These are phyloP conservation scores for Euglossa dilemma DNA, from an alignment of 1,140 invertebrate species.

Conservation along the genomic window DNA sequence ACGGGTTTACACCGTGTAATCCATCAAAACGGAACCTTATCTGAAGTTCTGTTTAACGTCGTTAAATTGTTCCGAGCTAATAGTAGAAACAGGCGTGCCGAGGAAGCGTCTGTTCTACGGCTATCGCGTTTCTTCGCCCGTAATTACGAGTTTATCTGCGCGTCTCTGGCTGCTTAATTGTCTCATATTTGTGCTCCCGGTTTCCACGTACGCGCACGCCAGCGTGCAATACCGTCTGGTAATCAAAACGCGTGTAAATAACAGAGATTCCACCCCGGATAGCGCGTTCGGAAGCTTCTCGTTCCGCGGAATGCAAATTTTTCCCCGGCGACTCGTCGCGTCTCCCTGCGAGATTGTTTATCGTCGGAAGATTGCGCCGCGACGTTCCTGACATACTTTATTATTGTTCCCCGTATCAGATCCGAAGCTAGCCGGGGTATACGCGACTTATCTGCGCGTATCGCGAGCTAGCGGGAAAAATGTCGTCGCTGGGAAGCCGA, in stretches of 20 bases:
- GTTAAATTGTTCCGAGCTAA: conserved; percentile 1
- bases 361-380: neutral
- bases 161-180: conserved; percentile 17
- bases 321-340: neutral
- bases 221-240: neutral
- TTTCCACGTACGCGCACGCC: neutral
- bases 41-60: conserved; percentile 20
- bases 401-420: conserved; percentile 24
- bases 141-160: conserved; percentile 12
- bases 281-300: neutral
- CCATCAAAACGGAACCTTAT: neutral
- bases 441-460: neutral
- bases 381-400: conserved; percentile 20
- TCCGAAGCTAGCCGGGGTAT: neutral
- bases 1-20: neutral
- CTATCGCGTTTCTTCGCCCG: conserved; percentile 13
- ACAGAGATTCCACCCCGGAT: neutral
- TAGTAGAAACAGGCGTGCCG: neutral
- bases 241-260: conserved; percentile 18
- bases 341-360: neutral
- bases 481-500: neutral
- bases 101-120: neutral
- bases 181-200: conserved; percentile 10
- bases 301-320: neutral
- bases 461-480: neutral